Evolutionary conservation across 2,888 invertebrate genomes (phyloP), one percentile per base, ranked within the genome.

Genomic region (Eucera pruinosa): DNA sequence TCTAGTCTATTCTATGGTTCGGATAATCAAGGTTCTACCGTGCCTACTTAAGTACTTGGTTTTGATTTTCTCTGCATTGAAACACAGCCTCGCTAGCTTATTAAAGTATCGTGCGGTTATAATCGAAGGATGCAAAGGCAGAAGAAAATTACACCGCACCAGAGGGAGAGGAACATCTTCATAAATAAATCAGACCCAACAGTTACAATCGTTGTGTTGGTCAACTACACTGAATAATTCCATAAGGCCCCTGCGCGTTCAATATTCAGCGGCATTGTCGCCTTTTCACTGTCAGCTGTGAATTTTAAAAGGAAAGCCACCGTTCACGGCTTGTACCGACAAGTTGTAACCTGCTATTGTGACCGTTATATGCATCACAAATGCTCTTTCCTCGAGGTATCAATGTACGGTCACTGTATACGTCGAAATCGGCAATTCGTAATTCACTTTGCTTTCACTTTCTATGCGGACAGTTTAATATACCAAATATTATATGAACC

Each of bases 181-280:
- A 58, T 67, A 67, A 58, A 48, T 33, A 48, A 61, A 18, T 33
- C 45, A 55, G 45, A 62, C 23, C 45, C 48, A 43, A 60, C 27
- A 11, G 20, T 11, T 2, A 15, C 58, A 58, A 77, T 74, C 43
- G 45, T 61, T 48, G 41, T 55, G 57, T 65, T 74, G 61, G 41
- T 48, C 67, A 70, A 68, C 61, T 45, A 55, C 54, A 45, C 41
- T 39, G 52, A 74, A 70, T 54, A 33, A 45, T 61, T 65, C 55
- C 25, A 54, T 48, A 25, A 33, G 36, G 25, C 25, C 18, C n/a
- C 25, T 9, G 50, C n/a, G 43, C 9, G 67, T 62, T 73, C 77
- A 73, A 80, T 68, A 77, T 82, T 82, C 77, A 80, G 64, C 13
- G 45, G 43, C 36, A 57, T 64, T 69, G 66, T 69, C 30, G 64